Conservation (phyloP, 2,888 invertebrate genomes). For the Trichopoda pennipes region DNA sequence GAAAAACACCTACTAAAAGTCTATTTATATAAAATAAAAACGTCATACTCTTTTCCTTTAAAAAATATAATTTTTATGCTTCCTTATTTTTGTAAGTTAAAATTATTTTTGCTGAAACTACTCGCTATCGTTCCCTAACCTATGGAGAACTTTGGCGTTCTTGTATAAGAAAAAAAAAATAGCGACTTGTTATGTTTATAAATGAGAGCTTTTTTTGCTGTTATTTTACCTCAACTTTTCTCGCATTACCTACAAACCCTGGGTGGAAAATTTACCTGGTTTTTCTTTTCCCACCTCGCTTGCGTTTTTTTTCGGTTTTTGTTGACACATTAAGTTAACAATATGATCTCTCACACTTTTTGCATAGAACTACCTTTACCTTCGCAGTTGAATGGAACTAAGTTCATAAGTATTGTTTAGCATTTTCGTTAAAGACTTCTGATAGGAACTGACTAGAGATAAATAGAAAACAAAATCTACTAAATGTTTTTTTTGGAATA, state of each 20-base stretch:
- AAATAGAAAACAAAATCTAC: not conserved
- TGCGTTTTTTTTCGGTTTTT: not conserved
- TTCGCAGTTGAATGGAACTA: not conserved
- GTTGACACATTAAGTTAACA: not conserved
- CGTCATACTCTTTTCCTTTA: too few relatives aligned
- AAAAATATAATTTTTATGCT: too few relatives aligned
- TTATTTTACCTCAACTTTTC: not conserved
- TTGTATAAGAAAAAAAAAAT: not conserved
- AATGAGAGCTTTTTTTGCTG: not conserved
- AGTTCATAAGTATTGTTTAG: not conserved
- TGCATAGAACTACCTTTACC: not conserved
- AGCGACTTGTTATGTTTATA: not conserved
- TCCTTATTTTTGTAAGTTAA: too few relatives aligned
- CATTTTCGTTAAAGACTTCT: conserved; percentile 8
- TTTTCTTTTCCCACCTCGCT: not conserved
- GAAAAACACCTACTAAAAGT: too few relatives aligned
- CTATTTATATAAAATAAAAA: too few relatives aligned
- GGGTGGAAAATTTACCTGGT: not conserved
- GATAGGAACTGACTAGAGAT: not conserved
- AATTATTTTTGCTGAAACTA: too few relatives aligned
- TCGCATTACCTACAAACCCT: not conserved
- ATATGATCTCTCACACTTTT: not conserved
- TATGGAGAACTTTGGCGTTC: not conserved
- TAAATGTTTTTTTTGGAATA: not conserved
- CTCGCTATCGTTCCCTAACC: not conserved